phyloP scores from a whole-genome alignment of 2,797 vertebrate genomes.

The Botia almorhae region DNA sequence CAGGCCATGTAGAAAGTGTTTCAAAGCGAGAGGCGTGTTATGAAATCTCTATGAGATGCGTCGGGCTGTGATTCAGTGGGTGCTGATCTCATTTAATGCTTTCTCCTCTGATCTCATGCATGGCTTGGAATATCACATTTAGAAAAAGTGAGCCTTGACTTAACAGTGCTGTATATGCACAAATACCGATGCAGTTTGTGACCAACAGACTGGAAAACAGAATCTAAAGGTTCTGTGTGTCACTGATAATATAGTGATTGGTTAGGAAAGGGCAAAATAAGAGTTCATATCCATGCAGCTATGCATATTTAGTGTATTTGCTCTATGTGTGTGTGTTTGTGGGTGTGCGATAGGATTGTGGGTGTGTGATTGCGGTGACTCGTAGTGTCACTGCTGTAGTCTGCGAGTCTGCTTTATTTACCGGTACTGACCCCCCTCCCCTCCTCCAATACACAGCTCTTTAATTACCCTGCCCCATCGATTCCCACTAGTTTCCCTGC shows the following conservation, averaged over 20 bases:
- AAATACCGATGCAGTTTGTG: conserved; percentile 9
- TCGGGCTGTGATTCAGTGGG: conserved; percentile 25
- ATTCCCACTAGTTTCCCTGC: conserved; percentile 72
- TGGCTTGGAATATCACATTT: conserved; percentile 25
- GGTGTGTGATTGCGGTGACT: conserved; percentile 49
- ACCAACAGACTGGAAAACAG: neutral
- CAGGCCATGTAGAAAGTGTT: conserved; percentile 38
- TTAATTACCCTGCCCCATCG: conserved; percentile 86
- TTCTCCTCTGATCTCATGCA: conserved; percentile 27
- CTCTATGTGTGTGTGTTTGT: conserved; percentile 45
- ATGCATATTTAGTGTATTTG: conserved; percentile 7
- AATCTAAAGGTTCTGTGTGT: neutral
- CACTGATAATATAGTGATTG: neutral
- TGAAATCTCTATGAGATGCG: conserved; percentile 30
- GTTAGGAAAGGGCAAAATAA: neutral
- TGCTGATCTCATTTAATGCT: conserved; percentile 44
- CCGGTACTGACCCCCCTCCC: conserved; percentile 69
- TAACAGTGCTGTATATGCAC: conserved; percentile 30
- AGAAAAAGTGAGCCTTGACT: conserved; percentile 10
- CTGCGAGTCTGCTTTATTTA: conserved; percentile 80
- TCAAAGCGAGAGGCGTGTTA: conserved; percentile 23
- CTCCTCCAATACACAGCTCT: conserved; percentile 70
- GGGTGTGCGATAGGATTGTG: conserved; percentile 17
- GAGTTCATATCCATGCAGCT: conserved; percentile 24
- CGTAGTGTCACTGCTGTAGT: conserved; percentile 75